Percentiles rank a stretch among this genome's conserved stretches.
These are phyloP conservation scores for Amphilophus citrinellus DNA, from an alignment of 2,113 vertebrate species.

Conservation along the genomic window DNA sequence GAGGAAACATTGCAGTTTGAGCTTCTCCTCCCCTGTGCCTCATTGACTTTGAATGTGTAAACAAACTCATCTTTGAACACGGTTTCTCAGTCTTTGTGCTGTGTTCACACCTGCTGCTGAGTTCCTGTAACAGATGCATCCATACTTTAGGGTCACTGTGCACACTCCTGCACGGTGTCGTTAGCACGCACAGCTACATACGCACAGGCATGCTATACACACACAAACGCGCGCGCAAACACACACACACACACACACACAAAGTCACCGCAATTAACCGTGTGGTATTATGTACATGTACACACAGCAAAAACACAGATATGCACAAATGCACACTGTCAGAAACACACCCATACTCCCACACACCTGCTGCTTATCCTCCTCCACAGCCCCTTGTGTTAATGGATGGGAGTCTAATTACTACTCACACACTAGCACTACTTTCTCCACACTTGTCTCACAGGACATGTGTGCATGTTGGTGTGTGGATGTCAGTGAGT, in stretches of 20 bases:
- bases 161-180: neutral
- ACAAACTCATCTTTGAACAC: slow-evolving; percentile 30
- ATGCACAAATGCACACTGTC: slow-evolving; percentile 46
- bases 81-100: slow-evolving; percentile 44
- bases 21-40: slow-evolving; percentile 40
- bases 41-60: slow-evolving; percentile 59
- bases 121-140: slow-evolving; percentile 67
- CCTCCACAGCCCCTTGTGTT: slow-evolving; percentile 82
- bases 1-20: slow-evolving; percentile 48
- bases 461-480: slow-evolving; percentile 50
- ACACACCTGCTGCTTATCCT: slow-evolving; percentile 76
- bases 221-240: neutral
- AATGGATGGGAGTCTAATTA: slow-evolving; percentile 89
- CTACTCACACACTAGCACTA: slow-evolving; percentile 74
- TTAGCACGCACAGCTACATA: slow-evolving; percentile 32
- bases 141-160: slow-evolving; percentile 52
- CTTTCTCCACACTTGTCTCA: slow-evolving; percentile 70
- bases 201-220: slow-evolving; percentile 11
- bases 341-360: slow-evolving; percentile 61
- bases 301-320: slow-evolving; percentile 50
- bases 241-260: slow-evolving; percentile 33
- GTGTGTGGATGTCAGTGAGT: slow-evolving; percentile 9
- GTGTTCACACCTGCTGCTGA: slow-evolving; percentile 68
- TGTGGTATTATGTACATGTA: slow-evolving; percentile 60
- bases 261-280: slow-evolving; percentile 44